Percentiles rank a stretch among this genome's conserved stretches.
These are phyloP conservation scores for Rhabdomys pumilio DNA, from an alignment of 2,797 vertebrate species.

Conservation along the genomic window DNA sequence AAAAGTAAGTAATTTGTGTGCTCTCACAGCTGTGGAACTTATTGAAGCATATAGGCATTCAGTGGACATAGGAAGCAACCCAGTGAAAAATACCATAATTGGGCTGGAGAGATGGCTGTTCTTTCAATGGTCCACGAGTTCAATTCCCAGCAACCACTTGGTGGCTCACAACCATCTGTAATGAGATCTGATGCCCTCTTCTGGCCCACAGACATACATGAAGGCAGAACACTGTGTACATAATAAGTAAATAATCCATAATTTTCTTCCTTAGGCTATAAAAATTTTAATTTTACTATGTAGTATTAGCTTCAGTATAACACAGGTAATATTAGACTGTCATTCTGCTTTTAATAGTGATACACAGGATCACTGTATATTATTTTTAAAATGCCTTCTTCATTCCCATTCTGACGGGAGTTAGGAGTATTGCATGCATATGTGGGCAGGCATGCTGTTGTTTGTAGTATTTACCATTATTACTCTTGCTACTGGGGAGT, in stretches of 20 bases:
- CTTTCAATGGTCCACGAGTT: too few relatives aligned
- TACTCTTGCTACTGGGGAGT: background rate
- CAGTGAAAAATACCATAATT: background rate
- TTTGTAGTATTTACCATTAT: background rate
- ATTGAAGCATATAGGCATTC: constrained; percentile 13
- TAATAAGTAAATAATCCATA: too few relatives aligned
- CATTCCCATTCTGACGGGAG: constrained; percentile 5
- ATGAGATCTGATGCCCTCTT: too few relatives aligned
- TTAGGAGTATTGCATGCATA: background rate
- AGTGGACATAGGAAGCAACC: background rate
- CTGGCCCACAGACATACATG: too few relatives aligned
- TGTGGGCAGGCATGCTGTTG: background rate
- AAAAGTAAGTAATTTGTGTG: constrained; percentile 93
- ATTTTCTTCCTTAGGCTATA: background rate
- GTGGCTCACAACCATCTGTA: too few relatives aligned
- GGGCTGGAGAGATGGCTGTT: too few relatives aligned
- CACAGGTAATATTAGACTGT: constrained; percentile 18
- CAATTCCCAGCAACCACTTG: too few relatives aligned
- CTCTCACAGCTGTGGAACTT: constrained; percentile 12
- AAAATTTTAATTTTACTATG: background rate
- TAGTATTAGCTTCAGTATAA: background rate
- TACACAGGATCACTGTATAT: background rate
- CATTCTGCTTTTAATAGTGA: background rate
- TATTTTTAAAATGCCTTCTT: background rate
- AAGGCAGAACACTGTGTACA: too few relatives aligned